phyloP scores from a whole-genome alignment of 2,888 invertebrate species.

The Ichneumon xanthorius region DNA sequence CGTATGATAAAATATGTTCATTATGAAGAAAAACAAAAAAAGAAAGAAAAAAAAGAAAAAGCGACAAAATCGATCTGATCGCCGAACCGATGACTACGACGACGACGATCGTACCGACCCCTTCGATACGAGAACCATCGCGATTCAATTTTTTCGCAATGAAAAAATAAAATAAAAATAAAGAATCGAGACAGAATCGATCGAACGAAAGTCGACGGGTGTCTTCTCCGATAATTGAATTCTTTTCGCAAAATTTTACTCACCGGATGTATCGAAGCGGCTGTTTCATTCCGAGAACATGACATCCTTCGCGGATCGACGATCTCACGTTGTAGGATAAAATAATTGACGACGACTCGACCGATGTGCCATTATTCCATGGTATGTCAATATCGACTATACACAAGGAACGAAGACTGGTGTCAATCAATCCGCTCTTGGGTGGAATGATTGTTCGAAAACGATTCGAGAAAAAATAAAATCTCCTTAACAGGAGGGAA shows the following conservation, averaged over 20 bases:
- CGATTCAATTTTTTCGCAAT: neutral
- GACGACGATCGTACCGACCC: neutral
- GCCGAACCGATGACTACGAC: neutral
- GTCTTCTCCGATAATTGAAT: neutral
- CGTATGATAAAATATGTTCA: slow-evolving; percentile 37
- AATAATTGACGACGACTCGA: slow-evolving; percentile 46
- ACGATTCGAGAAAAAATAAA: neutral
- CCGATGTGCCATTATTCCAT: slow-evolving; percentile 66
- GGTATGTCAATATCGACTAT: slow-evolving; percentile 19
- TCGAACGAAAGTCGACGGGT: neutral
- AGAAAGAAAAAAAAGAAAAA: neutral
- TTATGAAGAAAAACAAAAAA: neutral
- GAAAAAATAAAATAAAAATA: neutral
- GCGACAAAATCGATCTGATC: slow-evolving; percentile 14
- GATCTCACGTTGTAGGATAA: slow-evolving; percentile 50
- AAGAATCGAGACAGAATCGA: neutral
- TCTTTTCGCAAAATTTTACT: neutral
- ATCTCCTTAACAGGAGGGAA: neutral
- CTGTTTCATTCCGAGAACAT: slow-evolving; percentile 31
- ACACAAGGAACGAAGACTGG: slow-evolving; percentile 21
- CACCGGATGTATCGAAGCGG: neutral
- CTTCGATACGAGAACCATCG: neutral
- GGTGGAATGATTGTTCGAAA: slow-evolving; percentile 12
- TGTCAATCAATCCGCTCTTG: neutral
- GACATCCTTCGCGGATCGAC: slow-evolving; percentile 31